phyloP scores from a whole-genome alignment of 2,797 vertebrate genomes.

The Lutjanus campechanus region DNA sequence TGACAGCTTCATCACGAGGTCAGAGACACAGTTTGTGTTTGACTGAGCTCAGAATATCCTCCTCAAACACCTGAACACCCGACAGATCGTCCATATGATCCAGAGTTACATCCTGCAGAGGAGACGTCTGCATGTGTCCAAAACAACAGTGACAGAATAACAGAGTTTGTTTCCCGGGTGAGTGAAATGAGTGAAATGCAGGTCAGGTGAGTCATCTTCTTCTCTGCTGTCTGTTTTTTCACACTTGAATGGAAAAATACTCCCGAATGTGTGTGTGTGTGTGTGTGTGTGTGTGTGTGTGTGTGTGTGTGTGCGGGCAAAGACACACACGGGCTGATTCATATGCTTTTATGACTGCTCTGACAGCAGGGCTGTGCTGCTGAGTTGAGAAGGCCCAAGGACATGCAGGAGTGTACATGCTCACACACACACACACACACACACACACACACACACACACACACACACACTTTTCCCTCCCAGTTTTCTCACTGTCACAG shows the following conservation, averaged over 20 bases:
- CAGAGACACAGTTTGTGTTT: background rate
- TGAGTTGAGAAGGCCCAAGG: conserved; percentile 59
- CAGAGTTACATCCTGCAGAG: conserved; percentile 2
- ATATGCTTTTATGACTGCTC: conserved; percentile 60
- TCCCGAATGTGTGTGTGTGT: conserved; percentile 20
- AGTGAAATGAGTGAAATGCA: conserved; percentile 75
- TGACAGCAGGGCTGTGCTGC: conserved; percentile 58
- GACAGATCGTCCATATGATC: background rate
- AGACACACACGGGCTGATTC: conserved; percentile 56
- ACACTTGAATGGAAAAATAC: conserved; percentile 78
- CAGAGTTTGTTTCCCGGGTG: conserved; percentile 76
- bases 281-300: conserved; percentile 30
- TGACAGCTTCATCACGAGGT: background rate
- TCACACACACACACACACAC: conserved; percentile 9
- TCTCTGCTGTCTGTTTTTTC: conserved; percentile 72
- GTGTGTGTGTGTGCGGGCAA: background rate
- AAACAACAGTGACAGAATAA: conserved; percentile 67
- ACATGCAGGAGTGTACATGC: conserved; percentile 58
- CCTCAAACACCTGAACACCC: conserved; percentile 2
- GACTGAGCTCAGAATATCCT: background rate
- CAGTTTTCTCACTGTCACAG: conserved; percentile 11
- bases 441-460: conserved; percentile 13
- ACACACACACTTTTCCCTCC: conserved; percentile 16
- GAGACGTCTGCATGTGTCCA: conserved; percentile 49
- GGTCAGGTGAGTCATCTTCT: conserved; percentile 77